Conservation (phyloP, 2,797 vertebrate genomes). For the Takifugu ocellatus region DNA sequence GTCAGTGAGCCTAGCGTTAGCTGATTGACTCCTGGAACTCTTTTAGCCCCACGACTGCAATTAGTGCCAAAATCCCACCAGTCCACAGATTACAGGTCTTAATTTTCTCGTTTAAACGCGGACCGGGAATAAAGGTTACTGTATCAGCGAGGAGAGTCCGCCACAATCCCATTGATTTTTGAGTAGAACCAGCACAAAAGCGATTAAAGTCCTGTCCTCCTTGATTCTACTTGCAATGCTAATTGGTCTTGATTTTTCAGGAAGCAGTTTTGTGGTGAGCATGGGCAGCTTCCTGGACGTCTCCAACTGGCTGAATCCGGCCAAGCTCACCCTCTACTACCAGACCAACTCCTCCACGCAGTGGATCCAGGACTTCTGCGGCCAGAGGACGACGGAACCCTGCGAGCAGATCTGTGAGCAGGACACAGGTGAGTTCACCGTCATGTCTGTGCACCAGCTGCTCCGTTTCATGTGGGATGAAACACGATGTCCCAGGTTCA, state of each 20-base stretch:
- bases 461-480: too few relatives aligned
- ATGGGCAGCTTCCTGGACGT: slow-evolving; percentile 95
- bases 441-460: too few relatives aligned
- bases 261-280: slow-evolving; percentile 96
- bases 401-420: slow-evolving; percentile 96
- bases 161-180: slow-evolving; percentile 42
- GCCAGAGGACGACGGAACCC: slow-evolving; percentile 90
- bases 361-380: slow-evolving; percentile 93
- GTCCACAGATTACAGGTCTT: slow-evolving; percentile 64
- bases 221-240: not conserved
- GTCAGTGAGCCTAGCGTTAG: slow-evolving; percentile 54
- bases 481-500: too few relatives aligned
- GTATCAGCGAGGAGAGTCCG: slow-evolving; percentile 48
- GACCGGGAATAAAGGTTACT: slow-evolving; percentile 50
- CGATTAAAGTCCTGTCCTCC: slow-evolving; percentile 10
- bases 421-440: slow-evolving; percentile 84
- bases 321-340: slow-evolving; percentile 92
- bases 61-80: slow-evolving; percentile 62
- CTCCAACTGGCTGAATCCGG: slow-evolving; percentile 96
- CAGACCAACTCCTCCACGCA: slow-evolving; percentile 93
- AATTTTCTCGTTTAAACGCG: slow-evolving; percentile 68
- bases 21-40: slow-evolving; percentile 60
- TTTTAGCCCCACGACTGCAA: slow-evolving; percentile 60
- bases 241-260: slow-evolving; percentile 59
- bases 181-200: slow-evolving; percentile 7